These are phyloP conservation scores for Polyodon spathula DNA, from an alignment of 2,113 vertebrate species.

Conservation along the genomic window DNA sequence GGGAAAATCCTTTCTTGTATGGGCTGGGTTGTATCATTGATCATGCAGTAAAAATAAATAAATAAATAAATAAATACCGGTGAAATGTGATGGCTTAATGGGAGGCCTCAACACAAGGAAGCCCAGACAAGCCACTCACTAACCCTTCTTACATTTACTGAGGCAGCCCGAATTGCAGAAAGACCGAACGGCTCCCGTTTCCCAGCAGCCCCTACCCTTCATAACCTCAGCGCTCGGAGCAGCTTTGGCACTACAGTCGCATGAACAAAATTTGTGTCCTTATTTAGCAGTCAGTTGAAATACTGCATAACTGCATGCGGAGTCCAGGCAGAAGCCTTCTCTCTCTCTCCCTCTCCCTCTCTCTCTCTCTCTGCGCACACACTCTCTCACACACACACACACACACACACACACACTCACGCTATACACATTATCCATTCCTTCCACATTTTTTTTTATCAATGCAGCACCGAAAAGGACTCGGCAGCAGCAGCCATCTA, in stretches of 20 bases:
- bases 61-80: too few species aligned
- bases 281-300: slow-evolving; percentile 34
- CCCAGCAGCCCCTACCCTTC: slow-evolving; percentile 93
- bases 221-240: slow-evolving; percentile 62
- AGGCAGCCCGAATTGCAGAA: slow-evolving; percentile 89
- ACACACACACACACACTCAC: neutral
- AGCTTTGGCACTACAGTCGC: slow-evolving; percentile 49
- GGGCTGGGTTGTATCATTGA: too few species aligned
- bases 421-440: slow-evolving; percentile 22
- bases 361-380: slow-evolving; percentile 1
- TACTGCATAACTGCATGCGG: slow-evolving; percentile 14
- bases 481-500: slow-evolving; percentile 47
- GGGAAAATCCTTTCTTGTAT: too few species aligned
- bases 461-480: slow-evolving; percentile 47
- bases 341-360: neutral
- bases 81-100: too few species aligned
- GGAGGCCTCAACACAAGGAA: slow-evolving; percentile 20
- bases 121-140: slow-evolving; percentile 54
- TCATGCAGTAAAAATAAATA: too few species aligned
- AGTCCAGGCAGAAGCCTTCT: neutral
- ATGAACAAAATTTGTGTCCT: slow-evolving; percentile 33
- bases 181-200: slow-evolving; percentile 69
- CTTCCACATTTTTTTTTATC: slow-evolving; percentile 27
- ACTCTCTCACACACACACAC: neutral
- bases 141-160: slow-evolving; percentile 80